phyloP scores from a whole-genome alignment of 2,113 vertebrate genomes.

The Henicopernis longicauda region DNA sequence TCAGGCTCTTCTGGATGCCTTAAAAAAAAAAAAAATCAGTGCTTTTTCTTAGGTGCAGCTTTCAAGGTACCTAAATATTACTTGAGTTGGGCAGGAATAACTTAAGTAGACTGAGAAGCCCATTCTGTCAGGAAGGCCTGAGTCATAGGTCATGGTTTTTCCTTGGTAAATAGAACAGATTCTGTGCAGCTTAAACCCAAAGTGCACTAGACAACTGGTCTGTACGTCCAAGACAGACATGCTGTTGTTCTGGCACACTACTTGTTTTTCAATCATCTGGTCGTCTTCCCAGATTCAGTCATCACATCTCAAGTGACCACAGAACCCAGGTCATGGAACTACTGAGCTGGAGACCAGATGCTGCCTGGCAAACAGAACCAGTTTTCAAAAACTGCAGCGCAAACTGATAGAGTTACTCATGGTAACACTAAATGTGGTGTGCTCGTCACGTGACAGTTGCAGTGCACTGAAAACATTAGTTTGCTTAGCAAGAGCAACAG shows the following conservation, averaged over 20 bases:
- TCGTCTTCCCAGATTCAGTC: conserved; percentile 47
- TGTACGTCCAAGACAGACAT: conserved; percentile 11
- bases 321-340: not conserved
- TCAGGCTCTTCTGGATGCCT: conserved; percentile 59
- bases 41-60: conserved; percentile 49
- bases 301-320: conserved; percentile 19
- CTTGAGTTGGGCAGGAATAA: not conserved
- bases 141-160: conserved; percentile 31
- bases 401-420: not conserved
- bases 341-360: conserved; percentile 13
- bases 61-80: conserved; percentile 16
- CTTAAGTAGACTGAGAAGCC: not conserved
- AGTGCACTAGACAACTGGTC: conserved; percentile 3
- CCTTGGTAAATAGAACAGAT: conserved; percentile 9
- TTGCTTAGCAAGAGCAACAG: not conserved
- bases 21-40: conserved; percentile 44
- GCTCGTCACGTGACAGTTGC: not conserved
- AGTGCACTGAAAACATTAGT: accelerated
- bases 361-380: conserved; percentile 35
- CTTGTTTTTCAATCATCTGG: not conserved
- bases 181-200: conserved; percentile 1
- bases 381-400: not conserved
- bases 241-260: not conserved
- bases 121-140: conserved; percentile 19
- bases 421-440: accelerated